phyloP scores from a whole-genome alignment of 2,113 vertebrate species.

The Zosterops hypoxanthus region DNA sequence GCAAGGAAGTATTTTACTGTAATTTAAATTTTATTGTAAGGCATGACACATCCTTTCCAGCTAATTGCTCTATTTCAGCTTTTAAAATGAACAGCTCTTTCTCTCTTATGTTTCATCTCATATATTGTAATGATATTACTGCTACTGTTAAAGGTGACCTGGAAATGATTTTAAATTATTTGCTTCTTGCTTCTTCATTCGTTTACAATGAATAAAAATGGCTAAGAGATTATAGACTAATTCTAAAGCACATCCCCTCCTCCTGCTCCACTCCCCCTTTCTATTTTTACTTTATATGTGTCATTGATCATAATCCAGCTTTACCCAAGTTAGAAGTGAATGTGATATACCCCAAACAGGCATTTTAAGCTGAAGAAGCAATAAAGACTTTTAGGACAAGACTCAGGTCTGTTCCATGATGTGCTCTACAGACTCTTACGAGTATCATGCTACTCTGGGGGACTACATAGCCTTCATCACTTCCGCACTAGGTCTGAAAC shows the following conservation, averaged over 20 bases:
- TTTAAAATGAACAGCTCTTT: constrained; percentile 47
- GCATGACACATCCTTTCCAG: constrained; percentile 34
- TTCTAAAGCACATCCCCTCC: background rate
- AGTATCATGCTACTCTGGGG: background rate
- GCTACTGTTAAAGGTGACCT: constrained; percentile 44
- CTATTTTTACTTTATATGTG: background rate
- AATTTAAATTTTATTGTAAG: constrained; percentile 46
- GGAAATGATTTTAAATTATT: background rate
- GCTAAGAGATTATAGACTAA: background rate
- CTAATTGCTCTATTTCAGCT: constrained; percentile 50
- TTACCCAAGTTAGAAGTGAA: background rate
- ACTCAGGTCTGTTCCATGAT: background rate
- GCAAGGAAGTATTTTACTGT: background rate
- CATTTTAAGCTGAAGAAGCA: background rate
- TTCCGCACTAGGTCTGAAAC: background rate
- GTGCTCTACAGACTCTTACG: background rate
- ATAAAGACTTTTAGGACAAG: background rate
- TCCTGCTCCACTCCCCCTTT: accelerated
- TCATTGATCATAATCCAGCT: background rate
- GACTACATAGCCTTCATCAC: background rate
- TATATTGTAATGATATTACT: constrained; percentile 35
- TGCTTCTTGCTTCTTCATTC: background rate
- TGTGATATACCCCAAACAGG: background rate
- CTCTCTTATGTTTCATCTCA: constrained; percentile 29
- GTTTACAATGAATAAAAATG: background rate